Base-by-base conservation (phyloP, 2,113 vertebrate species). In the Heptranchias perlo region DNA sequence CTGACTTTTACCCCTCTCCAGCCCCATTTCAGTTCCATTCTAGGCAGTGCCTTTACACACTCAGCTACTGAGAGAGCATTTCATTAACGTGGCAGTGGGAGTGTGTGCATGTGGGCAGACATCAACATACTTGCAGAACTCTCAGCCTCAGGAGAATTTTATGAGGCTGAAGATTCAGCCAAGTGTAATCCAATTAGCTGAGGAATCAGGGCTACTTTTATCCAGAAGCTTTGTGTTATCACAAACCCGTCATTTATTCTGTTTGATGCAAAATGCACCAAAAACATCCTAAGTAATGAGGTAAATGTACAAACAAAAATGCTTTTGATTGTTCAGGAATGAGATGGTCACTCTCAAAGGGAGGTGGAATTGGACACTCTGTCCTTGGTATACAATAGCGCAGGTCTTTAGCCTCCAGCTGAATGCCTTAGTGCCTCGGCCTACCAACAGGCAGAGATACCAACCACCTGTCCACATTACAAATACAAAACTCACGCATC, bases 401-500 rank as follows among this genome's bases (percentile, higher is more conserved):
- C n/a, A 78, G 73, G 35, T 16, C 76, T 39, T 82, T n/a, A 82
- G 4, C n/a, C n/a, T 82, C n/a, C 39, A 82, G 67, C 16, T 82
- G 14, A 82, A 21, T 44, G 76, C n/a, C 76, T 23, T 16, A 18
- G 13, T 82, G n/a, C 76, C 14, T 82, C 14, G 39, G 14, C 67
- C 6, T 82, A 39, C 78, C 78, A 23, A 47, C 78, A 21, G 21
- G 1, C 35, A 93, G 58, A 23, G 58, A 39, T 39, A 39, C 89
- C 31, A 21, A 39, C 18, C 89, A 93, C 89, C 58, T 93, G 58
- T 62, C 35, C 87, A 35, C 28, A 35, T 61, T n/a, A 62, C 62
- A n/a, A 92, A 31, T 58, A 91, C 87, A 58, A 61, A 91, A 61
- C 52, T 92, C 87, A n/a, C 16, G 54, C 87, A 61, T 92, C 87